These are phyloP conservation scores for Zaprionus gabonicus DNA, from an alignment of 1,140 invertebrate species.

Conservation along the genomic window DNA sequence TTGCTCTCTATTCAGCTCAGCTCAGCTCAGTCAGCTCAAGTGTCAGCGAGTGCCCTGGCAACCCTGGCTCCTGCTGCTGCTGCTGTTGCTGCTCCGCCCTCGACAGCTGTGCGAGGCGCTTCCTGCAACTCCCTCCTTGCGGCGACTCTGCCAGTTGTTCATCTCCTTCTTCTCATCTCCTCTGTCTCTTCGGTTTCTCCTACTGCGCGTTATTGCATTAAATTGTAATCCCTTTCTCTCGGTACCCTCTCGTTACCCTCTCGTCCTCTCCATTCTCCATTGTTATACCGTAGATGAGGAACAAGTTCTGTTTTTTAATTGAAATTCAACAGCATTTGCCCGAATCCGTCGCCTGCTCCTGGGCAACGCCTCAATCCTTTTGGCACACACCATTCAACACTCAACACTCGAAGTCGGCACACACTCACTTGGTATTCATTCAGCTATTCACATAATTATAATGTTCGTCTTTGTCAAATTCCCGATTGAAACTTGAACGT, in stretches of 20 bases:
- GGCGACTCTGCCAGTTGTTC: constrained; percentile 12
- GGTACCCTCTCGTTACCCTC: constrained; percentile 26
- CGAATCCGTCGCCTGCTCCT: constrained; percentile 28
- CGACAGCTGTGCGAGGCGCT: constrained; percentile 69
- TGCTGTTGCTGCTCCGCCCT: constrained; percentile 23
- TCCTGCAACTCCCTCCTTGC: constrained; percentile 67
- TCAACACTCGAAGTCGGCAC: background rate
- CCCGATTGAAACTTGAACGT: constrained; percentile 65
- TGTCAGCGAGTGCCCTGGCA: constrained; percentile 58
- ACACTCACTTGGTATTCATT: constrained; percentile 58
- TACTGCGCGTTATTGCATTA: constrained; percentile 75
- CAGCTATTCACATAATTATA: constrained; percentile 68
- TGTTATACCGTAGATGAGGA: constrained; percentile 42
- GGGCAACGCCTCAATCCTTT: constrained; percentile 64
- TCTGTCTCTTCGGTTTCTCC: background rate
- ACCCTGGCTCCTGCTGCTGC: background rate
- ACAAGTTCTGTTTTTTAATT: constrained; percentile 66
- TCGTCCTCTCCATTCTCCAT: constrained; percentile 4
- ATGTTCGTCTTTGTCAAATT: constrained; percentile 68
- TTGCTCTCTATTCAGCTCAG: constrained; percentile 20
- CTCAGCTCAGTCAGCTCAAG: constrained; percentile 55
- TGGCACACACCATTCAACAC: constrained; percentile 65
- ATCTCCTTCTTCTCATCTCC: constrained; percentile 9
- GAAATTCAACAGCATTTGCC: constrained; percentile 71
- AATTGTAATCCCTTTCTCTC: constrained; percentile 65